These are phyloP conservation scores for Acanthochromis polyacanthus DNA, from an alignment of 2,113 vertebrate species.

Conservation along the genomic window DNA sequence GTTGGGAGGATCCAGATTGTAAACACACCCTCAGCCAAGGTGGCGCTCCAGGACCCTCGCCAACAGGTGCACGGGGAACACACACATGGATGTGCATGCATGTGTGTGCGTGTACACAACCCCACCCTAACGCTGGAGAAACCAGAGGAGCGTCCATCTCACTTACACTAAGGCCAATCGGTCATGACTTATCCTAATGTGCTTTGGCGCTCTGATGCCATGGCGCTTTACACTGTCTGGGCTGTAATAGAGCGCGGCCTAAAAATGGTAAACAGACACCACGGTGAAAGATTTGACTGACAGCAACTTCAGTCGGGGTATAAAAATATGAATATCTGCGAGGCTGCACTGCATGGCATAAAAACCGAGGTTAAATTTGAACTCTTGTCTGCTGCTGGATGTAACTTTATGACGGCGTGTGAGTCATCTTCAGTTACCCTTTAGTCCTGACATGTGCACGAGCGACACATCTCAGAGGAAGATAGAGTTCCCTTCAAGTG, in stretches of 20 bases:
- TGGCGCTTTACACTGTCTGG: conserved; percentile 64
- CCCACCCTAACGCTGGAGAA: conserved; percentile 51
- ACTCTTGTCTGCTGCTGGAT: conserved; percentile 32
- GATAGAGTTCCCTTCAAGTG: not conserved
- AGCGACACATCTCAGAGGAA: conserved; percentile 1
- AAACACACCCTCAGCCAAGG: conserved; percentile 74
- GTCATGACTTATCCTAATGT: conserved; percentile 61
- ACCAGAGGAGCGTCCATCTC: conserved; percentile 61
- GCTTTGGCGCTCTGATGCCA: conserved; percentile 47
- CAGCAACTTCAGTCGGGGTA: conserved; percentile 55
- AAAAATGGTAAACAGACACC: conserved; percentile 54
- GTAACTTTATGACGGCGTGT: conserved; percentile 33
- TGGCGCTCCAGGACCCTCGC: conserved; percentile 56
- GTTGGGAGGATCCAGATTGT: conserved; percentile 52
- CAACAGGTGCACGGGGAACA: conserved; percentile 75
- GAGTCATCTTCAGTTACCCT: conserved; percentile 51
- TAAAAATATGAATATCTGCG: conserved; percentile 54
- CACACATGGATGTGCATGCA: conserved; percentile 54
- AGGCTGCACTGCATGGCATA: conserved; percentile 16
- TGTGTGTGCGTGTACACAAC: conserved; percentile 17
- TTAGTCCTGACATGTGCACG: conserved; percentile 37
- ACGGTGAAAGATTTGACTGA: conserved; percentile 52
- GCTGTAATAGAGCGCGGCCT: conserved; percentile 48
- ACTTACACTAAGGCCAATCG: conserved; percentile 56
- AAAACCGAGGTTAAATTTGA: conserved; percentile 58